These are phyloP conservation scores for Thecocarcelia acutangulata DNA, from an alignment of 2,888 invertebrate genomes.

Conservation along the genomic window DNA sequence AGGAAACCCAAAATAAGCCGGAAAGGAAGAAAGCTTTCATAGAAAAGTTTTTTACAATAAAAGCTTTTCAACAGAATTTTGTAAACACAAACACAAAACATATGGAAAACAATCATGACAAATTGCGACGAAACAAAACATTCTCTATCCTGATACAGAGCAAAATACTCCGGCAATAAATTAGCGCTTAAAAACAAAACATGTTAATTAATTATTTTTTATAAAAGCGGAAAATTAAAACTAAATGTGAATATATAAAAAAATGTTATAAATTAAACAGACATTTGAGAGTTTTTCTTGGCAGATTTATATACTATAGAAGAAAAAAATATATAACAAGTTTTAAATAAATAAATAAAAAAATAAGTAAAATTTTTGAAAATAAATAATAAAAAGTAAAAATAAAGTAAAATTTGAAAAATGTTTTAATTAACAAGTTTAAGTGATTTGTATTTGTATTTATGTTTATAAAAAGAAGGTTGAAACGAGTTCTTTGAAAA, in stretches of 20 bases:
- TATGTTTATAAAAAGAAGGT: too few relatives aligned
- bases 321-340: slow-evolving; percentile 8
- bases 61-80: slow-evolving; percentile 21
- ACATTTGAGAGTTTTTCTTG: too few relatives aligned
- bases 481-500: too few relatives aligned
- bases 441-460: too few relatives aligned
- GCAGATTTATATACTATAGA: too few relatives aligned
- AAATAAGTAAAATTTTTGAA: background rate
- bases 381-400: background rate
- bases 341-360: background rate
- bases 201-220: background rate
- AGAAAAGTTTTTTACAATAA: background rate
- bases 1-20: slow-evolving; percentile 11
- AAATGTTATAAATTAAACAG: background rate
- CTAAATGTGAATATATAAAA: slow-evolving; percentile 4
- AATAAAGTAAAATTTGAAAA: too few relatives aligned
- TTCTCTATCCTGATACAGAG: slow-evolving; percentile 58
- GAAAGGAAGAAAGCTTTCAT: slow-evolving; percentile 38
- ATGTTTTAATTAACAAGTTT: too few relatives aligned
- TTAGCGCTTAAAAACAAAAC: slow-evolving; percentile 24
- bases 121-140: slow-evolving; percentile 49
- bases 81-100: slow-evolving; percentile 56
- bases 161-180: slow-evolving; percentile 30
- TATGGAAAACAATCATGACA: slow-evolving; percentile 47
- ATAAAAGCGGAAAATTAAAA: background rate